Percentiles rank a stretch among this genome's conserved stretches.
Conservation (phyloP, 2,888 invertebrate genomes). For the Cerastoderma edule region DNA sequence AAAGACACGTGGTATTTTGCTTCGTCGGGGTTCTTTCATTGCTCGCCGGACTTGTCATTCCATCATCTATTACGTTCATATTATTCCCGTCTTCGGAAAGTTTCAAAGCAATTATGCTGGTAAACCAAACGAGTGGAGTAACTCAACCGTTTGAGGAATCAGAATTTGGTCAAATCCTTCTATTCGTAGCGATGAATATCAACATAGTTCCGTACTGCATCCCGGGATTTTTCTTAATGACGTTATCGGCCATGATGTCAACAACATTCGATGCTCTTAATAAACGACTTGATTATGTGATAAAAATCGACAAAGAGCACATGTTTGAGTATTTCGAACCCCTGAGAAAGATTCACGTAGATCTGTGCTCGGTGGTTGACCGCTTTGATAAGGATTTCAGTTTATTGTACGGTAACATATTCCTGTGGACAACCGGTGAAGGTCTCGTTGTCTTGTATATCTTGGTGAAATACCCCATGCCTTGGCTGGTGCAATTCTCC, state of each 20-base stretch:
- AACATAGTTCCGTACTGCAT: background rate
- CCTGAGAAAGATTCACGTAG: background rate
- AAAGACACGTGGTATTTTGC: background rate
- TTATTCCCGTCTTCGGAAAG: background rate
- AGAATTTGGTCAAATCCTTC: background rate
- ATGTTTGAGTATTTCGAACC: background rate
- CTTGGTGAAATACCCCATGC: background rate
- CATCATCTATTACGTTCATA: background rate
- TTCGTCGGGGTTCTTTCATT: background rate
- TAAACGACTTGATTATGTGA: slow-evolving; percentile 5
- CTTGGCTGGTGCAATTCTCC: background rate
- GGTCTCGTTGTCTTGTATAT: background rate
- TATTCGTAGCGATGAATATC: background rate
- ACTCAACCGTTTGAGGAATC: background rate
- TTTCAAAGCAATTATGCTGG: background rate
- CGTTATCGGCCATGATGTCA: background rate
- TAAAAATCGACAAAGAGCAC: background rate
- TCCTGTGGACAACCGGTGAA: background rate
- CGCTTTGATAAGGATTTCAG: slow-evolving; percentile 10
- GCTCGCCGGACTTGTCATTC: background rate
- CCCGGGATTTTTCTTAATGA: slow-evolving; percentile 5
- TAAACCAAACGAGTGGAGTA: background rate
- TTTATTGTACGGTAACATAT: slow-evolving; percentile 3
- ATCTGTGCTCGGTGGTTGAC: background rate
- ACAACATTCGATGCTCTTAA: slow-evolving; percentile 10